Evolutionary conservation across 2,888 invertebrate species (phyloP), one percentile per base, ranked within the genome.

Genomic region (Cancer borealis): DNA sequence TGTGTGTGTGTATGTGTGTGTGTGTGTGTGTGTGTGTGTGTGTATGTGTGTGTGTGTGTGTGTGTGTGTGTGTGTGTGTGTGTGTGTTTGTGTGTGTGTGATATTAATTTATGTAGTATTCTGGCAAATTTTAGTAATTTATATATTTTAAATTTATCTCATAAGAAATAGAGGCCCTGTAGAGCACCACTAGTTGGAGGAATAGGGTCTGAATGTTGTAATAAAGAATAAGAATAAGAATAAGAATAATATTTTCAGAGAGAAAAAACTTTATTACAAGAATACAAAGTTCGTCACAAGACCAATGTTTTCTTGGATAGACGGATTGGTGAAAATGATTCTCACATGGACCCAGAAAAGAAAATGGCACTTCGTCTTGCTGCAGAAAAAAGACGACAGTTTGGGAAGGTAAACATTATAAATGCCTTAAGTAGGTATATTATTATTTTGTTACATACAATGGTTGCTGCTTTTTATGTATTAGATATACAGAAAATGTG

Each of bases 251-350:
- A 54, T 21, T 95, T 92, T 26, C 96, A 98, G 97, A 97, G 99
- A 93, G 98, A 98, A 96, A 97, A 98, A 95, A 99, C 99, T 0
- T 96, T 99, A 0, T 97, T 99, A 0, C 97, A 98, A 73, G 99
- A 99, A 96, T 98, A 98, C 97, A 98, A 98, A 96, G 96, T 98
- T 0, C 97, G 98, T 96, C 97, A 98, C 96, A 99, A 99, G 96
- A 97, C 98, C 0, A 99, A 99, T 96, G 97, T 98, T 60, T 98
- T 99, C 96, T 97, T 98, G 93, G 99, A 99, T 96, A 97, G 98
- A 96, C 98, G 99, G 96, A 98, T 99, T 95, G 99, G 99, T 60
- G 98, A 99, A 96, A 97, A 97, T 96, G 97, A 98, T 96, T 96
- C 96, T 14, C 97, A 97, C 30, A 96, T 95, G 66, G 94, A 95